Base-by-base conservation (phyloP, 2,797 vertebrate species). In the Limnodromus scolopaceus region DNA sequence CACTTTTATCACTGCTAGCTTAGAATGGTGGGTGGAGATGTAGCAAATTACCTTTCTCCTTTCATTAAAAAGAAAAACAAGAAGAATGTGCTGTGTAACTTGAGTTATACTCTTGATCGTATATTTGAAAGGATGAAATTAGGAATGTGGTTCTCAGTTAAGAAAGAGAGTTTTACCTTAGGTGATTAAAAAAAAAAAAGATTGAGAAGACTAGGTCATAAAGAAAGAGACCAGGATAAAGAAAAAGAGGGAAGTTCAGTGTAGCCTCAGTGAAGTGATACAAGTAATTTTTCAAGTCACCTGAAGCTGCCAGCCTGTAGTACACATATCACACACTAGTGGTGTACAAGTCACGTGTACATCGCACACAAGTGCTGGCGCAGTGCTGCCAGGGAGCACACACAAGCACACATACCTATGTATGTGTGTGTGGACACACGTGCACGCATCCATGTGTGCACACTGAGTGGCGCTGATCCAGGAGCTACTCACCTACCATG, bases 401-500 rank as follows among this genome's bases (percentile, higher is more conserved):
- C 54, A 61, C 28, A 28, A 60, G 54, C 58, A 25, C 10, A 13
- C 9, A 1, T 9, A 24, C 13, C 9, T 30, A 20, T 2, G 8
- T 11, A 5, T 7, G 17, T 18, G 12, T 25, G 24, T 28, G 3
- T 13, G 2, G 16, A 18, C 32, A 24, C 5, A 3, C 4, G 7
- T 22, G n/a, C 36, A 24, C 1, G 1, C 9, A 38, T 15, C 16
- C 17, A 18, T 8, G 9, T 10, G 20, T 16, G 19, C 39, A n/a
- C 28, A 11, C 22, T 0, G 24, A 53, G 19, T 3, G 5, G 16
- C 0, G 0, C 82, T 75, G 81, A 18, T 3, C 65, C 4, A 1
- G 22, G 30, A 84, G 58, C 57, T 36, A 39, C 54, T 28, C 57
- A 48, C 25, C 39, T 58, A 63, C 55, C 49, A 45, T 0, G 0